A percentile compares a stretch with the other conserved stretches of the same genome.
These are phyloP conservation scores for Neomicropteryx cornuta DNA, from an alignment of 1,140 invertebrate genomes.

Conservation along the genomic window DNA sequence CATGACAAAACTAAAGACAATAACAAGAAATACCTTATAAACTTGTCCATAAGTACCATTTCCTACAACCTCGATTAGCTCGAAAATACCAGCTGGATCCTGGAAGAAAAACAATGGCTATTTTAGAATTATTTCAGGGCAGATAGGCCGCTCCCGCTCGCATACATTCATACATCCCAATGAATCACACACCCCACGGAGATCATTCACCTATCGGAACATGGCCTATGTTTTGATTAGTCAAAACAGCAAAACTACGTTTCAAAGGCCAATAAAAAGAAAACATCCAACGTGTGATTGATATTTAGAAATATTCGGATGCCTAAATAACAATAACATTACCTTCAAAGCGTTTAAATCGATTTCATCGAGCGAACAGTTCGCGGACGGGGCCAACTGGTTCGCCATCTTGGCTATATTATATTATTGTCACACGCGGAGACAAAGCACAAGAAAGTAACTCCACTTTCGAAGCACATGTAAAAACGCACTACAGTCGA, in stretches of 20 bases:
- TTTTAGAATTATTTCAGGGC: conserved; percentile 26
- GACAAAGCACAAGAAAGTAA: conserved; percentile 41
- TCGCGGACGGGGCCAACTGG: conserved; percentile 83
- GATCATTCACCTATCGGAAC: conserved; percentile 32
- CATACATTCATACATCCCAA: conserved; percentile 13
- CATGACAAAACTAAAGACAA: too few relatives aligned
- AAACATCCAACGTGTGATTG: conserved; percentile 13
- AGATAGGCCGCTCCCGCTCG: conserved; percentile 12
- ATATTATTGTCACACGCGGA: conserved; percentile 36
- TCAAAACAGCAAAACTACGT: not conserved
- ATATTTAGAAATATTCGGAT: not conserved
- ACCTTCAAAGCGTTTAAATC: conserved; percentile 94
- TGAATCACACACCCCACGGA: conserved; percentile 40
- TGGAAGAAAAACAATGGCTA: conserved; percentile 42
- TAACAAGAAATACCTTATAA: conserved; percentile 75
- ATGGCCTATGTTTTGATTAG: conserved; percentile 7
- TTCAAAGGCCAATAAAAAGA: conserved; percentile 9
- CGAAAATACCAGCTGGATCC: conserved; percentile 99
- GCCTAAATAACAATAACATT: conserved; percentile 24
- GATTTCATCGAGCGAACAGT: conserved; percentile 96
- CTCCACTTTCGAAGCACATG: too few relatives aligned
- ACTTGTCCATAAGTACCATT: conserved; percentile 99
- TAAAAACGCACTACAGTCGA: too few relatives aligned
- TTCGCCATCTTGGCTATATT: conserved; percentile 66
- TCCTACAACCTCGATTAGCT: conserved; percentile 98